Percentiles rank a stretch among this genome's conserved stretches.
Conservation (phyloP, 2,113 vertebrate species). For the Dromiciops gliroides region DNA sequence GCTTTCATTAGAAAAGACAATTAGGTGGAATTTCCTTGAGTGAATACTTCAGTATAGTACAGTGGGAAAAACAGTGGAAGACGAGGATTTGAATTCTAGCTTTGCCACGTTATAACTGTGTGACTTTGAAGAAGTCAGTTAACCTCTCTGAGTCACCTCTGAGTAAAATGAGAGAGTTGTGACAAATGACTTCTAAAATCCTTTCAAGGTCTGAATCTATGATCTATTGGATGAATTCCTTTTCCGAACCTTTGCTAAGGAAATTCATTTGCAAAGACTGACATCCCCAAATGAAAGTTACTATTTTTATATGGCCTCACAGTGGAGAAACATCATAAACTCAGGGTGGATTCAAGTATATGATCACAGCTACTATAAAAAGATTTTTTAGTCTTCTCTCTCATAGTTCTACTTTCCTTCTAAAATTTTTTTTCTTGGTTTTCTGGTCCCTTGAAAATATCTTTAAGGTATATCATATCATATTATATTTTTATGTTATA, state of each 20-base stretch:
- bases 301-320: background rate
- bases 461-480: background rate
- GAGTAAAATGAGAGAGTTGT: background rate
- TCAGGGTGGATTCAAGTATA: background rate
- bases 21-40: background rate
- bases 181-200: background rate
- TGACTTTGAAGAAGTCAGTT: background rate
- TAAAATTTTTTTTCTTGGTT: background rate
- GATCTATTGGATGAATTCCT: background rate
- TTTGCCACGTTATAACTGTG: background rate
- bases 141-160: background rate
- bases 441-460: background rate
- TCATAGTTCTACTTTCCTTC: background rate
- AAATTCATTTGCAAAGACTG: background rate
- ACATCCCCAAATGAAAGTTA: background rate
- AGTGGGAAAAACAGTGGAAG: background rate
- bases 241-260: background rate
- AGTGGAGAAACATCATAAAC: background rate
- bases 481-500: too few relatives aligned
- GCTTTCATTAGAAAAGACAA: background rate
- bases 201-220: background rate
- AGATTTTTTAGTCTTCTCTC: background rate
- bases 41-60: background rate
- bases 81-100: background rate
- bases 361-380: background rate